Conservation (phyloP, 2,797 vertebrate genomes). For the Clarias fuscus region DNA sequence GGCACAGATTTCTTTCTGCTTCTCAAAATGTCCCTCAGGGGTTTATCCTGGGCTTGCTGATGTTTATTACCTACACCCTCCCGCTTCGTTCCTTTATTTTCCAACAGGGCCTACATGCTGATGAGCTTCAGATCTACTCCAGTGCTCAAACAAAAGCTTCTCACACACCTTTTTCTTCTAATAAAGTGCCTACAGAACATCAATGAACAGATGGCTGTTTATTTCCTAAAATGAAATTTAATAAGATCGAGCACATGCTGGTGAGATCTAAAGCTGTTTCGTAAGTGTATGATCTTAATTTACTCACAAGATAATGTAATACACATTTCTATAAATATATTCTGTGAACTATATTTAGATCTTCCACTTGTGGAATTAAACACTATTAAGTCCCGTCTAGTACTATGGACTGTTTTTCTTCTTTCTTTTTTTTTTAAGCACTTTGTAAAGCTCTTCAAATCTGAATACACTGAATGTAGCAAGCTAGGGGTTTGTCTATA, state of each 20-base stretch:
- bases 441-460: neutral
- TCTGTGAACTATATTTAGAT: neutral
- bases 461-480: neutral
- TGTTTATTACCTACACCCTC: neutral
- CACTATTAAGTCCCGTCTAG: neutral
- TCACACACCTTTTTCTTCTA: neutral
- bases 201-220: neutral
- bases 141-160: neutral
- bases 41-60: neutral
- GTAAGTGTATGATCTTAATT: neutral
- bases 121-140: neutral
- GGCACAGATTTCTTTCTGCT: neutral
- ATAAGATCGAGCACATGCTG: neutral
- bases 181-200: neutral
- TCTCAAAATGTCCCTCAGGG: constrained; percentile 15
- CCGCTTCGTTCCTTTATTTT: neutral
- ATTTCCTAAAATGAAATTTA: neutral
- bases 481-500: neutral
- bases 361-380: neutral
- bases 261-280: neutral
- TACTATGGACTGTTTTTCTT: neutral
- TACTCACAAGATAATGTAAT: neutral
- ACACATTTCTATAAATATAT: neutral
- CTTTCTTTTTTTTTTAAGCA: neutral
- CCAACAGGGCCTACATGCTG: neutral